Percentiles rank a stretch among this genome's conserved stretches.
Conservation (phyloP, 2,797 vertebrate species). For the Dendrocincla tyrannina region DNA sequence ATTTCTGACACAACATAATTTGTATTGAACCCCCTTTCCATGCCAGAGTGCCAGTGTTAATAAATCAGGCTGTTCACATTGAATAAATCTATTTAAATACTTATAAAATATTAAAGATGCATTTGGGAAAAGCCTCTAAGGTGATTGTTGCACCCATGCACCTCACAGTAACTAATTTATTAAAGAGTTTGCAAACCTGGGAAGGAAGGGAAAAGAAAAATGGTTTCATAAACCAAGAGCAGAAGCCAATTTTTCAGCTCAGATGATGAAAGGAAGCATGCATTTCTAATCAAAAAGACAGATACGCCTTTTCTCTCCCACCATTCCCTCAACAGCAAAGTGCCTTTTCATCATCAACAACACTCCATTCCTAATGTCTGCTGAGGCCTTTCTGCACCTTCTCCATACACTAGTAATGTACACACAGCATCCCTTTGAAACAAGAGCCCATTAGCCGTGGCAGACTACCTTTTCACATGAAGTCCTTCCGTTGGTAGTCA, state of each 20-base stretch:
- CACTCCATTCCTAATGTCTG: slow-evolving; percentile 83
- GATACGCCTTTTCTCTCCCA: slow-evolving; percentile 81
- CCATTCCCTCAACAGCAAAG: slow-evolving; percentile 81
- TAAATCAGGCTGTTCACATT: slow-evolving; percentile 80
- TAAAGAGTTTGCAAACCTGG: slow-evolving; percentile 83
- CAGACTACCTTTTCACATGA: slow-evolving; percentile 80
- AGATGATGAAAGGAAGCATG: slow-evolving; percentile 85
- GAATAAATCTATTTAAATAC: slow-evolving; percentile 85
- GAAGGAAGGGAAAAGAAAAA: slow-evolving; percentile 82
- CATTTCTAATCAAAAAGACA: slow-evolving; percentile 87
- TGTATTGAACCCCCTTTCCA: slow-evolving; percentile 70
- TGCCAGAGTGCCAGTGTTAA: slow-evolving; percentile 73
- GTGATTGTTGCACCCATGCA: slow-evolving; percentile 81
- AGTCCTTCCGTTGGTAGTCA: slow-evolving; percentile 78
- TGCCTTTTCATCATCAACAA: slow-evolving; percentile 85
- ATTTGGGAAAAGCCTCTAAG: slow-evolving; percentile 83
- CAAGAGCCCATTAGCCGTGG: slow-evolving; percentile 80
- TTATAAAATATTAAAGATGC: slow-evolving; percentile 84
- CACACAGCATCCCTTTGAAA: slow-evolving; percentile 81
- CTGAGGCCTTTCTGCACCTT: slow-evolving; percentile 81
- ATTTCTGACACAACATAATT: slow-evolving; percentile 75
- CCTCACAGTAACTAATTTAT: slow-evolving; percentile 83
- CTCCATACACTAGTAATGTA: slow-evolving; percentile 79
- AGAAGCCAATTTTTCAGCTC: slow-evolving; percentile 83
- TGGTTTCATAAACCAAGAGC: slow-evolving; percentile 84